These are phyloP conservation scores for Chromobotia macracanthus DNA, from an alignment of 2,797 vertebrate genomes.

Conservation along the genomic window DNA sequence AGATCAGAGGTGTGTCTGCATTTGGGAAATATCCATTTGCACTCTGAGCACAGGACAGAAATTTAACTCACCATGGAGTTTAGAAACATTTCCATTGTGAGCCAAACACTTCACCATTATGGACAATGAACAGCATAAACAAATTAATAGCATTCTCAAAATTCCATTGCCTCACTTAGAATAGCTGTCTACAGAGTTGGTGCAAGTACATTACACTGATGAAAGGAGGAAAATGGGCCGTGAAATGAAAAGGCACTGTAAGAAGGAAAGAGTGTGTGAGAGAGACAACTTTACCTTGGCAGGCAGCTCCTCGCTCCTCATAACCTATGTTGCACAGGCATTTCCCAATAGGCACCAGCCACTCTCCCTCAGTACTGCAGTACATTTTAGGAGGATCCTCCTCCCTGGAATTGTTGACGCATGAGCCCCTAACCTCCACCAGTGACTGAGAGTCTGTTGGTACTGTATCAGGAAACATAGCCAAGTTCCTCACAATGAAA, in stretches of 20 bases:
- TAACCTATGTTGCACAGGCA: constrained; percentile 92
- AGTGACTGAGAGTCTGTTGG: constrained; percentile 95
- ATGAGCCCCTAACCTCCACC: constrained; percentile 95
- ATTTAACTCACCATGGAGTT: constrained; percentile 42
- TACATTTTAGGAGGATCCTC: constrained; percentile 97
- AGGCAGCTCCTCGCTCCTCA: constrained; percentile 88
- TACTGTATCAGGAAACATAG: constrained; percentile 95
- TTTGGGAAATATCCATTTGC: constrained; percentile 43
- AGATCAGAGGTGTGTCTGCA: constrained; percentile 66
- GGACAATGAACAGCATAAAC: constrained; percentile 46
- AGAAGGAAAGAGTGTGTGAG: constrained; percentile 35
- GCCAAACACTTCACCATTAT: constrained; percentile 36
- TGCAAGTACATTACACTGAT: constrained; percentile 55
- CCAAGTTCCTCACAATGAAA: constrained; percentile 91
- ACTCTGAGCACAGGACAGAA: constrained; percentile 31
- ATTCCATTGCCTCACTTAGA: constrained; percentile 49
- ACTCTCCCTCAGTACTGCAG: constrained; percentile 98
- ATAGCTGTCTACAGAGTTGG: constrained; percentile 31
- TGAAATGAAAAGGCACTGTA: constrained; percentile 55
- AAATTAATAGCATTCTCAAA: constrained; percentile 41
- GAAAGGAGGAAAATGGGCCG: constrained; percentile 56
- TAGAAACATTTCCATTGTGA: constrained; percentile 41
- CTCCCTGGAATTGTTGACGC: constrained; percentile 96
- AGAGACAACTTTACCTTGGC: constrained; percentile 87
- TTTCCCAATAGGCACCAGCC: constrained; percentile 98